Conservation (phyloP, 64 coral and sea anemone species). For the Catalaphyllia jardinei region DNA sequence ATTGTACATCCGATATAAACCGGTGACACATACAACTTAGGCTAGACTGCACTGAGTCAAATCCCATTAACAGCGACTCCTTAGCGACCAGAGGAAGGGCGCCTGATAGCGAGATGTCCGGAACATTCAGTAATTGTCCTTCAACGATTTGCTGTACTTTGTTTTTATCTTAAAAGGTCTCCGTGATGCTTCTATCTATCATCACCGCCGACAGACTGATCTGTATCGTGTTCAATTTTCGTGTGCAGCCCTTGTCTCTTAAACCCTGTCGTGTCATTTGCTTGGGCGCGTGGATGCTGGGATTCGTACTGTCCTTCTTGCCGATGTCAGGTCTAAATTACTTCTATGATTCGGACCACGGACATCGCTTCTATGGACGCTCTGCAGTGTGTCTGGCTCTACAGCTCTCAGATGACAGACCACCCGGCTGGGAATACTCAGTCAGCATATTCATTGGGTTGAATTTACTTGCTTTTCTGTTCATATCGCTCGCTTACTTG, state of each 20-base stretch:
- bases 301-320: slow-evolving; percentile 20
- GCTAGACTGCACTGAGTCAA: too few species aligned
- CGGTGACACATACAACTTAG: too few species aligned
- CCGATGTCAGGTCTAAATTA: slow-evolving; percentile 30
- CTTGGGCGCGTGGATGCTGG: neutral
- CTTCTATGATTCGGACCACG: slow-evolving; percentile 2
- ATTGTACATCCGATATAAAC: too few species aligned
- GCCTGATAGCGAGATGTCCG: too few species aligned
- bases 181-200: slow-evolving; percentile 29
- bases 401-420: slow-evolving; percentile 29
- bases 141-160: too few species aligned
- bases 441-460: slow-evolving; percentile 41
- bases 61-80: too few species aligned
- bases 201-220: slow-evolving; percentile 58
- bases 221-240: slow-evolving; percentile 47
- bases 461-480: slow-evolving; percentile 24
- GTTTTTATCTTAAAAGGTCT: neutral
- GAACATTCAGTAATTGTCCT: too few species aligned
- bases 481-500: slow-evolving; percentile 20
- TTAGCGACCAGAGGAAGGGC: too few species aligned
- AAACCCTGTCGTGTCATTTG: neutral
- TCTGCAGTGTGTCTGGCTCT: slow-evolving; percentile 50
- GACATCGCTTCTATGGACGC: slow-evolving; percentile 27
- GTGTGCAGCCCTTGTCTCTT: neutral
- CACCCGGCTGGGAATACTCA: slow-evolving; percentile 32